Conservation (phyloP, 2,797 vertebrate species). For the Pagetopsis macropterus region DNA sequence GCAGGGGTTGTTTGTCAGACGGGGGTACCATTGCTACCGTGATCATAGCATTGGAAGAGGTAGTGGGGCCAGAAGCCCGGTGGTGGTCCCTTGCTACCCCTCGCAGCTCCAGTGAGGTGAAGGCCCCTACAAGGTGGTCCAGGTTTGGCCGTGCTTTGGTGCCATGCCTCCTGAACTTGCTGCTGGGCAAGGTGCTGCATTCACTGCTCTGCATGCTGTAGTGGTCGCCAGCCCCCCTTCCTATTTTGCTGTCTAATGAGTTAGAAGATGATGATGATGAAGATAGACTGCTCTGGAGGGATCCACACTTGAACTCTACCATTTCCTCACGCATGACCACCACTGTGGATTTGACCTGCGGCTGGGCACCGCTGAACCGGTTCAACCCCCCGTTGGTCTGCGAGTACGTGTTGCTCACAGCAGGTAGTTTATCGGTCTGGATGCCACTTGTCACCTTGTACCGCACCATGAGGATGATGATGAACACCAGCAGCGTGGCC, state of each 20-base stretch:
- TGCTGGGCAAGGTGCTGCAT: slow-evolving; percentile 87
- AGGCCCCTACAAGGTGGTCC: slow-evolving; percentile 94
- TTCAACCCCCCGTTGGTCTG: slow-evolving; percentile 92
- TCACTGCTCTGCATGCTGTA: slow-evolving; percentile 85
- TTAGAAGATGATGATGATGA: slow-evolving; percentile 89
- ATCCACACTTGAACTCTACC: slow-evolving; percentile 89
- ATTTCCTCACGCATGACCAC: slow-evolving; percentile 90
- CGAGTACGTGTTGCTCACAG: slow-evolving; percentile 91
- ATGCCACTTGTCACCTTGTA: slow-evolving; percentile 92
- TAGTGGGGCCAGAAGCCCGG: slow-evolving; percentile 76
- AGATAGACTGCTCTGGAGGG: slow-evolving; percentile 89
- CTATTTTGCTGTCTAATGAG: slow-evolving; percentile 86
- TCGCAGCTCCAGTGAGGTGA: slow-evolving; percentile 93
- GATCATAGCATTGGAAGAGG: slow-evolving; percentile 64
- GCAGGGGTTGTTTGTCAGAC: slow-evolving; percentile 93
- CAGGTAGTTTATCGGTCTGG: slow-evolving; percentile 85
- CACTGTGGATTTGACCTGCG: slow-evolving; percentile 90
- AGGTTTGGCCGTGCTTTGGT: slow-evolving; percentile 89
- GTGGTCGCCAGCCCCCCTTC: slow-evolving; percentile 77
- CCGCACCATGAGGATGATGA: slow-evolving; percentile 96
- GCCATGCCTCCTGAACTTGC: slow-evolving; percentile 86
- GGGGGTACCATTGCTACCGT: slow-evolving; percentile 82
- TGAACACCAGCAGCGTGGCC: slow-evolving; percentile 94
- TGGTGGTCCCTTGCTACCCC: slow-evolving; percentile 88
- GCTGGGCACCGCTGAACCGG: slow-evolving; percentile 84